Evolutionary conservation across 1,140 invertebrate genomes (phyloP).

Genomic region (Lucilia cuprina): DNA sequence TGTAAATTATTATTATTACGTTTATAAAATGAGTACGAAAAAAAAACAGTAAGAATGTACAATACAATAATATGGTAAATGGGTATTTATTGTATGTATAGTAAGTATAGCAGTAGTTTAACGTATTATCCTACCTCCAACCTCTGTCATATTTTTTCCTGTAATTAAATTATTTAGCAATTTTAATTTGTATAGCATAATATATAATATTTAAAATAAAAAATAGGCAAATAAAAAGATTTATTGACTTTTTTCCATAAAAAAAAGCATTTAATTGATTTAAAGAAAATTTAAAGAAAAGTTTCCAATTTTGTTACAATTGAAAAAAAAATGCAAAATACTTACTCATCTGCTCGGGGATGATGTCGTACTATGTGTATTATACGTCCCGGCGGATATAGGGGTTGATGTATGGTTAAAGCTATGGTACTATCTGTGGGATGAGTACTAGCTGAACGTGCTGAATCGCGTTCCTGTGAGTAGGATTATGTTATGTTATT

Average conservation of each 20-base stretch:
- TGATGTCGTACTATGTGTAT: constrained; percentile 91
- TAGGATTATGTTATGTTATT: no score
- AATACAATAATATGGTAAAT: no score
- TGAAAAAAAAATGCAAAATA: constrained; percentile 45
- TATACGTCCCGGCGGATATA: constrained; percentile 88
- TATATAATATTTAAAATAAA: not conserved
- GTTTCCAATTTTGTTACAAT: not conserved
- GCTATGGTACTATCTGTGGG: constrained; percentile 77
- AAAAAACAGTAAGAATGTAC: no score
- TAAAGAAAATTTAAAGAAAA: not conserved
- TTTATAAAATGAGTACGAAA: no score
- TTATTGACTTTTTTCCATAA: not conserved
- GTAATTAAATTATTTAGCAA: constrained; percentile 45
- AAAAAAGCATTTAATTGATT: not conserved
- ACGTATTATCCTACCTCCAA: constrained; percentile 71
- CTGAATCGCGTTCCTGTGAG: constrained; percentile 60
- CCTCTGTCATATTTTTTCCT: constrained; percentile 76
- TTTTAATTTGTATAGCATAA: constrained; percentile 22
- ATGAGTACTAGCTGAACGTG: constrained; percentile 71
- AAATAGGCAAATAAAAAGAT: not conserved
- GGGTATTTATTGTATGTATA: not conserved
- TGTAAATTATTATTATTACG: no score
- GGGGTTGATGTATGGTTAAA: constrained; percentile 79
- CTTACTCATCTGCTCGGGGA: constrained; percentile 82
- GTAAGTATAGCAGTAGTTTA: not conserved